Evolutionary conservation across 2,888 invertebrate species (phyloP), one percentile per base, ranked within the genome.

Genomic region (Euspilapteryx auroguttella): DNA sequence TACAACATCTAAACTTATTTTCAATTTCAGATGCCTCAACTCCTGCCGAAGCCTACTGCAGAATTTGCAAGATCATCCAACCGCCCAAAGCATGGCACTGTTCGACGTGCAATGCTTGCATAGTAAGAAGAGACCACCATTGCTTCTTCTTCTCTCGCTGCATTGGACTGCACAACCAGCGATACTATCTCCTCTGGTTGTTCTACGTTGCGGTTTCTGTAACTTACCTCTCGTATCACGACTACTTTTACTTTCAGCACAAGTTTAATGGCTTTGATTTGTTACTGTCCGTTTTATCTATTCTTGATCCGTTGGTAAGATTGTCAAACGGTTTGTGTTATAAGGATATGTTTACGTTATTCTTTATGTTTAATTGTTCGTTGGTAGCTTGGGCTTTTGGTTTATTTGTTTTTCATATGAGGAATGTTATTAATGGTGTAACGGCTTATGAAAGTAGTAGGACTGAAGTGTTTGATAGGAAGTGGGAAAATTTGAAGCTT

Each of bases 71-170:
- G 42, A 62, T 79, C 10, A 31, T 80, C 3, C 78, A 81, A 3
- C 89, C 90, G 1, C 85, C 86, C 1, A 78, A 89, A 21, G 83
- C 91, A 2, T 92, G 90, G 82, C 96, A 96, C 49, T 97, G 96
- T 46, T 73, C 71, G 20, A 76, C 66, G 1, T 97, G 96, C 56
- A 78, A 87, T 27, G 69, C 77, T 1, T 97, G 96, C 49, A 84
- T 95, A 28, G 46, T 86, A 3, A 86, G 86, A 44, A 73, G 94
- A 34, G 94, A 92, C 46, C 91, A 90, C 55, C 88, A 90, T 48
- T 89, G 94, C 49, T 79, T 85, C 34, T 92, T 94, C 55, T 84
- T 89, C 1, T 86, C 87, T 1, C 85, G 85, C 40, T 94, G 94
- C 55, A 78, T 94, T 30, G 94, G 94, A 7, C 81, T 87, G 41